phyloP scores from a whole-genome alignment of 1,140 invertebrate species.

The Amyelois transitella region DNA sequence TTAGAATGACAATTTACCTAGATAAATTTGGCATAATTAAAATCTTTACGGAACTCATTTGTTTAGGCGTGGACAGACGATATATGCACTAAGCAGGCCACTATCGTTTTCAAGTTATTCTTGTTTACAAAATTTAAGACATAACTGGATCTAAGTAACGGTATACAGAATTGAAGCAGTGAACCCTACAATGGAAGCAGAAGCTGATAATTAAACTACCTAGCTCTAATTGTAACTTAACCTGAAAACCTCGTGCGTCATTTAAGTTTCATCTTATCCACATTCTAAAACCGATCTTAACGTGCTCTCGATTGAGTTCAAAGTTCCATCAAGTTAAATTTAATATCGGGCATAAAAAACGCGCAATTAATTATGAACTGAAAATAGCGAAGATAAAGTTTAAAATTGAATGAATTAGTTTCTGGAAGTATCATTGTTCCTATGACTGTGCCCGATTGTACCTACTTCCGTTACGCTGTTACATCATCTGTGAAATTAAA shows the following conservation, averaged over 20 bases:
- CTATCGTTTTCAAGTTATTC: too few species aligned
- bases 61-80: too few species aligned
- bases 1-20: too few species aligned
- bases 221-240: constrained; percentile 5
- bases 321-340: neutral
- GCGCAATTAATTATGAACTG: neutral
- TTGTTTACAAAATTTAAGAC: too few species aligned
- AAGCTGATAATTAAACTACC: neutral
- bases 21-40: too few species aligned
- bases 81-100: too few species aligned
- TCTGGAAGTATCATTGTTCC: constrained; percentile 1
- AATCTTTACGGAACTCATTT: too few species aligned
- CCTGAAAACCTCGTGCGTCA: constrained; percentile 2
- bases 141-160: too few species aligned
- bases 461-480: constrained; percentile 1
- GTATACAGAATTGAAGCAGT: neutral
- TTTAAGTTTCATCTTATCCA: neutral
- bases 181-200: neutral
- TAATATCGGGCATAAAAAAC: neutral
- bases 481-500: constrained; percentile 1
- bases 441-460: constrained; percentile 1
- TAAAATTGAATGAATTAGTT: neutral
- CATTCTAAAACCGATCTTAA: neutral
- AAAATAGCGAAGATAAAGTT: neutral
- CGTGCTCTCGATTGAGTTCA: neutral